Evolutionary conservation across 2,797 vertebrate species (phyloP), one percentile per base, ranked within the genome.

Genomic region (Champsocephalus esox): DNA sequence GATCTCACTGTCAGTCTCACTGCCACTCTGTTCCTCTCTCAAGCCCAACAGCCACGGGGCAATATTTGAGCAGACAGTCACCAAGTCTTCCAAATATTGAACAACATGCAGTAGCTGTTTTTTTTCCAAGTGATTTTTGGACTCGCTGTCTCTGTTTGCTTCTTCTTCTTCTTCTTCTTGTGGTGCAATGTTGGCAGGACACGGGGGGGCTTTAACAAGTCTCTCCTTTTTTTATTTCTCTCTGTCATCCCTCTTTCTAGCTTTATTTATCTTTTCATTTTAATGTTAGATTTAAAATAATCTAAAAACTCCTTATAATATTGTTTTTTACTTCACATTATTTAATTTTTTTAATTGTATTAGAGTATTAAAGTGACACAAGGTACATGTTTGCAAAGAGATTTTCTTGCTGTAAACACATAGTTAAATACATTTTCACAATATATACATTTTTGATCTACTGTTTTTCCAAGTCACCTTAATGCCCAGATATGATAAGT

Each of bases 31-130:
- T 95, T 95, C 92, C 88, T 85, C 85, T 76, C 89, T 93, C 91
- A 88, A 92, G 92, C 92, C 92, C 92, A 89, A 94, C 93, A 93
- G 92, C 93, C 93, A 92, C 61, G 86, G 92, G 93, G 93, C 94
- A 95, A 95, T 95, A 95, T 95, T 95, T 95, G 93, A 95, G 93
- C 91, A 95, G 93, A 95, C 94, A 94, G 94, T 95, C 92, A 93
- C 90, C 90, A 92, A 94, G 92, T 93, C 92, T 88, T 95, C 93
- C 93, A 95, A 95, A 95, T 95, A 96, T 95, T 95, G 92, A 95
- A 94, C 92, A 95, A 94, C 92, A 95, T 94, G 91, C 85, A 86
- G 77, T 86, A 83, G 91, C 89, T 91, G 92, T 86, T 89, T 86
- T 85, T 92, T 90, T 90, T 86, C 85, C 84, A 88, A 90, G 86